Evolutionary conservation across 1,140 invertebrate species (phyloP).

Genomic region (Papilio machaon): DNA sequence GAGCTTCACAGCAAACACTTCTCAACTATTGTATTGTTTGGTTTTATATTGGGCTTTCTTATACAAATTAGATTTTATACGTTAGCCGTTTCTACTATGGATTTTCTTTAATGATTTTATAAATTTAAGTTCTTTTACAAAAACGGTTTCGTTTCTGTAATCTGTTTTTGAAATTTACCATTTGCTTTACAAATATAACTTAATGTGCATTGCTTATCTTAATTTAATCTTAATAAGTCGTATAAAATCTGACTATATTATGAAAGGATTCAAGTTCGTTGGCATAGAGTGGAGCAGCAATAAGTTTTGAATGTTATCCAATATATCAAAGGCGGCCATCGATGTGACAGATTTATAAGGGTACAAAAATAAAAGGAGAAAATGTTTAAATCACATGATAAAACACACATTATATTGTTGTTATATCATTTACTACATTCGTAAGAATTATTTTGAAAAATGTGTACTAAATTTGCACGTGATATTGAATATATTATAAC

Average conservation of each 20-base stretch:
- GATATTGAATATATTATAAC: too few species aligned
- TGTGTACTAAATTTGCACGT: not conserved
- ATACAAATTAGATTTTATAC: slow-evolving; percentile 2
- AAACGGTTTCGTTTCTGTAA: not conserved
- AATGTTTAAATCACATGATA: not conserved
- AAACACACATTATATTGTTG: not conserved
- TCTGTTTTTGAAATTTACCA: too few species aligned
- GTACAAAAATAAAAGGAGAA: slow-evolving; percentile 18
- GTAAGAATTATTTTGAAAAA: not conserved
- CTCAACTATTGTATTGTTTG: not conserved
- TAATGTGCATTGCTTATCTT: too few species aligned
- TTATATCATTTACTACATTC: not conserved
- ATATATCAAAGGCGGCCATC: slow-evolving; percentile 29
- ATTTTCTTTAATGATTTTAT: not conserved
- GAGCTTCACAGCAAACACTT: not conserved
- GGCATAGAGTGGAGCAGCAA: slow-evolving; percentile 2
- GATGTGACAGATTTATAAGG: slow-evolving; percentile 31
- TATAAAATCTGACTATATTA: not conserved
- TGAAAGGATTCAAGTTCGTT: not conserved
- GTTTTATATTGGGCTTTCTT: not conserved
- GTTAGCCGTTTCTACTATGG: not conserved
- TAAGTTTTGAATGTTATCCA: slow-evolving; percentile 29
- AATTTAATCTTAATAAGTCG: too few species aligned
- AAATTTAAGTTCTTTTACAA: not conserved
- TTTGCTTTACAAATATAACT: too few species aligned